These are phyloP conservation scores for Xestia rhomboidea DNA, from an alignment of 2,888 invertebrate genomes.

Conservation along the genomic window DNA sequence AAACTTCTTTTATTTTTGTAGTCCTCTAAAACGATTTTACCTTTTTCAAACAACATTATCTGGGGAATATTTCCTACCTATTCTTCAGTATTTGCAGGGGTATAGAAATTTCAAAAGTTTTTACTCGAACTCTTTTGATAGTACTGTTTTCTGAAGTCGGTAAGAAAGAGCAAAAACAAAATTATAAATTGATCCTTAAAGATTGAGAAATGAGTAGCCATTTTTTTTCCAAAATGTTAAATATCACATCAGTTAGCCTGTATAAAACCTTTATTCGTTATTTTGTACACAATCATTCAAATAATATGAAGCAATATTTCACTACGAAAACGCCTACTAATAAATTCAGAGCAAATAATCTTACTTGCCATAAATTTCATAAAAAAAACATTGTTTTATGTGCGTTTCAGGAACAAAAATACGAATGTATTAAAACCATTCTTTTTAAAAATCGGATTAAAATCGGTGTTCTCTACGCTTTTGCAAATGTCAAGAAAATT, in stretches of 20 bases:
- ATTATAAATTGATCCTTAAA: neutral
- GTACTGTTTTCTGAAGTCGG: neutral
- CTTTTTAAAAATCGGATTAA: neutral
- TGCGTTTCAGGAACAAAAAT: conserved; percentile 17
- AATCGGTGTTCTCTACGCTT: neutral
- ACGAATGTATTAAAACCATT: neutral
- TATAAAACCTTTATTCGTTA: neutral
- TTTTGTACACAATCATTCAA: conserved; percentile 7
- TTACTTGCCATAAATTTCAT: conserved; percentile 31
- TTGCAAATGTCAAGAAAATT: neutral
- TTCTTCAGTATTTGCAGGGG: neutral
- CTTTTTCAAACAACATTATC: neutral
- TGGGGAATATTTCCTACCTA: neutral
- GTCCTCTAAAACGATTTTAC: neutral
- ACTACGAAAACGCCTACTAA: conserved; percentile 31
- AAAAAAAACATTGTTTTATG: neutral
- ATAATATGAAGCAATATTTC: conserved; percentile 28
- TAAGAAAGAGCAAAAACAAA: neutral
- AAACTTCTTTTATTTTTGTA: neutral
- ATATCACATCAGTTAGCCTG: neutral
- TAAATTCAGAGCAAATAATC: conserved; percentile 45
- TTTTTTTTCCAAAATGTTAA: neutral
- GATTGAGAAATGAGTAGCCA: neutral
- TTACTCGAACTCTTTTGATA: neutral
- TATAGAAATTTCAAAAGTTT: neutral